Evolutionary conservation across 2,888 invertebrate species (phyloP).

Genomic region (Carcina quercana): DNA sequence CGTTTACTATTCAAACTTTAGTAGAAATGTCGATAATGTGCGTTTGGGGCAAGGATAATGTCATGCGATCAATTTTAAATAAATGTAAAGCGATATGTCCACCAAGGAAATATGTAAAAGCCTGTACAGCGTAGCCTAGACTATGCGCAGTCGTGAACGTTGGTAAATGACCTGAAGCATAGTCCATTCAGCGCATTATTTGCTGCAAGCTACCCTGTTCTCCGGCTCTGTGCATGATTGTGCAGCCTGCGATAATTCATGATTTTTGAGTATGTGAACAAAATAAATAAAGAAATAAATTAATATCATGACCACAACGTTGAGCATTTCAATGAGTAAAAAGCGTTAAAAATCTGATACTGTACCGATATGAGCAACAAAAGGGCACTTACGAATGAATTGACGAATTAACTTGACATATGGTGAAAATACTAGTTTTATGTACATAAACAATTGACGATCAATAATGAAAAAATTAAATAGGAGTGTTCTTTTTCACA

Average conservation of each 20-base stretch:
- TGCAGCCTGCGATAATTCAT: too few relatives aligned
- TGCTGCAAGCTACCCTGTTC: too few relatives aligned
- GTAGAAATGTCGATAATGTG: conserved; percentile 3
- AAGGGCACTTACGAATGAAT: conserved; percentile 58
- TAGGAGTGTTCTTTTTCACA: conserved; percentile 44
- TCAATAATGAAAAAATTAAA: conserved; percentile 41
- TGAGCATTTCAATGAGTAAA: conserved; percentile 72
- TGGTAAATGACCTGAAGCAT: too few relatives aligned
- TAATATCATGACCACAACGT: conserved; percentile 66
- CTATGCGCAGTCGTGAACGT: too few relatives aligned
- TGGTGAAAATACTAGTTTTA: conserved; percentile 33
- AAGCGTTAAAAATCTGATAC: conserved; percentile 41
- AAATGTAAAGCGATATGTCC: too few relatives aligned
- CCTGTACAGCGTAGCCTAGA: too few relatives aligned
- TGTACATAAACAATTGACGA: conserved; percentile 55
- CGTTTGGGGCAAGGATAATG: conserved; percentile 7
- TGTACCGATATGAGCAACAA: conserved; percentile 53
- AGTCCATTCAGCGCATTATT: too few relatives aligned
- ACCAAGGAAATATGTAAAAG: too few relatives aligned
- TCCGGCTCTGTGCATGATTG: too few relatives aligned
- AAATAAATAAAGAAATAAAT: conserved; percentile 55
- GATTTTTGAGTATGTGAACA: conserved; percentile 10
- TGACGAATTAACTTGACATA: conserved; percentile 61
- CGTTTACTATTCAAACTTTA: conserved; percentile 35
- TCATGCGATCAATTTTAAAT: too few relatives aligned